Evolutionary conservation across 1,140 invertebrate genomes (phyloP).

Genomic region (Leptinotarsa lineolata): DNA sequence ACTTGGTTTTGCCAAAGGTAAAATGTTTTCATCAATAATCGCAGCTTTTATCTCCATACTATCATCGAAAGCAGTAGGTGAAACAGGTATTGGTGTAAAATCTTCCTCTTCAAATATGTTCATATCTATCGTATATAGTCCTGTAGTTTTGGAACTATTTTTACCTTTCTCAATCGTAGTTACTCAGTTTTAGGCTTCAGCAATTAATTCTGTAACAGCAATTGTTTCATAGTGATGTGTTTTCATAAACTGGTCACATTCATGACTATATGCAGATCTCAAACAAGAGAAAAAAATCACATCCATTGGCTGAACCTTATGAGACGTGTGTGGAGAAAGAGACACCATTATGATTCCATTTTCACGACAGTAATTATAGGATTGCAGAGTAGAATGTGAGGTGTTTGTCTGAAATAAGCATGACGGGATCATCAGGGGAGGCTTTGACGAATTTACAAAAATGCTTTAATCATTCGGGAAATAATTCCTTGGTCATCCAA

Average conservation of each 20-base stretch:
- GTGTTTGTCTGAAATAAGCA: constrained; percentile 45
- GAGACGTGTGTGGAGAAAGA: neutral
- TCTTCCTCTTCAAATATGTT: constrained; percentile 10
- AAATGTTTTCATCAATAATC: constrained; percentile 11
- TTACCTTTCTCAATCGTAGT: neutral
- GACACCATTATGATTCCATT: constrained; percentile 19
- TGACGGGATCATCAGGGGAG: too few species aligned
- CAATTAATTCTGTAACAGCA: too few species aligned
- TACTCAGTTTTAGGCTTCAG: too few species aligned
- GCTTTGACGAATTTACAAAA: too few species aligned
- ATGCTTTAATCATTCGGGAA: too few species aligned
- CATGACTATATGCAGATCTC: too few species aligned
- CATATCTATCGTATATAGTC: constrained; percentile 8
- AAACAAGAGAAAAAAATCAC: too few species aligned
- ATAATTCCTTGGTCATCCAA: too few species aligned
- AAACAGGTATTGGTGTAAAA: constrained; percentile 4
- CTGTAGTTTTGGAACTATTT: constrained; percentile 11
- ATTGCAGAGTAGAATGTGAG: constrained; percentile 27
- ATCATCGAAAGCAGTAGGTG: constrained; percentile 5
- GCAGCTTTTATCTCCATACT: neutral
- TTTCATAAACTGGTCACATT: too few species aligned
- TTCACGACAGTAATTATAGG: constrained; percentile 11
- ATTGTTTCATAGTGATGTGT: too few species aligned
- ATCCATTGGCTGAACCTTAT: too few species aligned
- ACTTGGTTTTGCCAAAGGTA: neutral